Conservation (phyloP, 2,797 vertebrate species). For the Bradypus variegatus region DNA sequence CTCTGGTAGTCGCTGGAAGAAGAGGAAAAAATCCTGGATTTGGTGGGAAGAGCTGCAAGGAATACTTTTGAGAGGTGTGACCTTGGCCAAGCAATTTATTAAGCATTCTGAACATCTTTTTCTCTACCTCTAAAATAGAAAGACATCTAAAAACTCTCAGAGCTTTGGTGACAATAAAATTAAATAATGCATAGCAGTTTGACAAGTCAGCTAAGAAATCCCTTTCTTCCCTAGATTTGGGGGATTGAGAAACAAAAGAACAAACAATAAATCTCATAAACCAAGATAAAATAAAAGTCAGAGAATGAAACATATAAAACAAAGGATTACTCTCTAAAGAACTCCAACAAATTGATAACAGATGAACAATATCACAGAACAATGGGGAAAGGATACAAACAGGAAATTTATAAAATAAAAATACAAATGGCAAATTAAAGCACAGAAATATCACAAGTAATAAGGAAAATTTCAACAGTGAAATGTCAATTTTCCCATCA, state of each 20-base stretch:
- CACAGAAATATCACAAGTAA: not conserved
- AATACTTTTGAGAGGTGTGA: not conserved
- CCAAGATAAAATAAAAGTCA: not conserved
- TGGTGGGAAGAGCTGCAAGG: not conserved
- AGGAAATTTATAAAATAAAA: not conserved
- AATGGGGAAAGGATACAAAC: not conserved
- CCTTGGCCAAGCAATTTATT: not conserved
- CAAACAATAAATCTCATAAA: not conserved
- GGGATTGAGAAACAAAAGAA: not conserved
- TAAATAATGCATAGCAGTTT: not conserved
- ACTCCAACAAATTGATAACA: not conserved
- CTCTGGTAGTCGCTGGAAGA: not conserved
- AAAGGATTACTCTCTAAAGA: not conserved
- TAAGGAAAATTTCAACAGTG: not conserved
- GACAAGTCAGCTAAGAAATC: not conserved
- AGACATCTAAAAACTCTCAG: not conserved
- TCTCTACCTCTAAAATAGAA: not conserved
- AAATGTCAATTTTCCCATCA: not conserved
- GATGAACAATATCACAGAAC: not conserved
- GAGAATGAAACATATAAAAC: not conserved
- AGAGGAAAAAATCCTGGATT: not conserved
- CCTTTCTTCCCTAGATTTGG: not conserved
- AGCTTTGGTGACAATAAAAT: not conserved
- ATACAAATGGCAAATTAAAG: not conserved
- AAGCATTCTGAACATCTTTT: not conserved